Evolutionary conservation across 1,140 invertebrate genomes (phyloP), one percentile per base, ranked within the genome.

Genomic region (Bacillus rossius): DNA sequence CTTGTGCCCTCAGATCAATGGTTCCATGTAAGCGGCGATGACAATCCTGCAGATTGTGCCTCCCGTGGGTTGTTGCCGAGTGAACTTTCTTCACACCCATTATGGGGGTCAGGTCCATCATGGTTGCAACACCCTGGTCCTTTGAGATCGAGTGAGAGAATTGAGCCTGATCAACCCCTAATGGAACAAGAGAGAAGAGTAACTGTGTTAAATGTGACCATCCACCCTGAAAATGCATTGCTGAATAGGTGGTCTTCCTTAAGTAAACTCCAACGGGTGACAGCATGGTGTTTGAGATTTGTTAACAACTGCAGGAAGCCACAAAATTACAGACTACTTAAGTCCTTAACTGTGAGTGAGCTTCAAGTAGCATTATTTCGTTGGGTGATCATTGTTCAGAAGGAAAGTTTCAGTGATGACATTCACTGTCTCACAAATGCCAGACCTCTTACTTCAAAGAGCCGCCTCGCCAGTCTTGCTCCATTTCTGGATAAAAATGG

Each of bases 401-500:
- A 40, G 17, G 13, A 40, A 13, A 13, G 17, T n/a, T n/a, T 40
- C 13, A 17, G 38, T 40, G 17, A 13, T 45, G 59, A 65, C 40
- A 37, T 71, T 2, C 34, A 49, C 8, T 67, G 72, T 40, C 60
- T n/a, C n/a, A n/a, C n/a, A n/a, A n/a, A 65, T 68, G 73, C 51
- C 76, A 71, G 72, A 38, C 61, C 61, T 51, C 1, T 48, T 48
- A 2, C 70, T 75, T 25, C 75, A 75, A 50, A 56, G 66, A 1
- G 34, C 49, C 25, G 26, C 64, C 43, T 38, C 73, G 34, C 69
- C 71, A 56, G 38, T 40, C 38, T 40, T 13, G 38, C 38, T n/a
- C 70, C 69, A 4, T 73, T 74, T 59, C 8, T 75, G 8, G 70
- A 73, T 52, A 14, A 65, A 7, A 55, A 65, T n/a, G 65, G 66